Conservation (phyloP, 2,888 invertebrate species). For the Eristalis intricaria region DNA sequence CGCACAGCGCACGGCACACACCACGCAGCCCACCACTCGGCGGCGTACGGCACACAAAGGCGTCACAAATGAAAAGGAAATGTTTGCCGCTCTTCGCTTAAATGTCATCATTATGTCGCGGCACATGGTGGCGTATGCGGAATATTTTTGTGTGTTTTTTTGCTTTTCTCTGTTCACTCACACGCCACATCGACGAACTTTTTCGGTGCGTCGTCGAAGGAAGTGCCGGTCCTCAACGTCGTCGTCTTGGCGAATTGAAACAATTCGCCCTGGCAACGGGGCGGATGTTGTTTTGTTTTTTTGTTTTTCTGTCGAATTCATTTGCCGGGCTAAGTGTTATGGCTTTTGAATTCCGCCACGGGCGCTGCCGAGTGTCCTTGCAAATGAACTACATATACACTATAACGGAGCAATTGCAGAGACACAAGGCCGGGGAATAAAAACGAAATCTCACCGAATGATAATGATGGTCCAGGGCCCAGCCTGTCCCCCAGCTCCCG, state of each 20-base stretch:
- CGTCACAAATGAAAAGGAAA: conserved; percentile 36
- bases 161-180: neutral
- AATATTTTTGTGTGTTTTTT: conserved; percentile 28
- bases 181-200: conserved; percentile 25
- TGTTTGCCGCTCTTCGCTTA: conserved; percentile 11
- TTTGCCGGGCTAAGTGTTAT: conserved; percentile 40
- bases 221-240: neutral
- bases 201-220: neutral
- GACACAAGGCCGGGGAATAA: neutral
- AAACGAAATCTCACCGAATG: neutral
- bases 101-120: conserved; percentile 36
- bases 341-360: conserved; percentile 28
- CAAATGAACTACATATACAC: conserved; percentile 19
- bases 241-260: conserved; percentile 13
- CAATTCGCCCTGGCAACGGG: conserved; percentile 1
- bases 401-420: neutral
- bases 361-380: neutral
- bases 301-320: conserved; percentile 24
- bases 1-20: neutral
- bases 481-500: conserved; percentile 38
- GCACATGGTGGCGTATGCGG: conserved; percentile 55
- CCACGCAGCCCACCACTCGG: neutral
- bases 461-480: conserved; percentile 33
- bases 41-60: neutral
- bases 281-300: conserved; percentile 14